Base-by-base conservation (phyloP, 2,888 invertebrate species). In the Dusona sp. region DNA sequence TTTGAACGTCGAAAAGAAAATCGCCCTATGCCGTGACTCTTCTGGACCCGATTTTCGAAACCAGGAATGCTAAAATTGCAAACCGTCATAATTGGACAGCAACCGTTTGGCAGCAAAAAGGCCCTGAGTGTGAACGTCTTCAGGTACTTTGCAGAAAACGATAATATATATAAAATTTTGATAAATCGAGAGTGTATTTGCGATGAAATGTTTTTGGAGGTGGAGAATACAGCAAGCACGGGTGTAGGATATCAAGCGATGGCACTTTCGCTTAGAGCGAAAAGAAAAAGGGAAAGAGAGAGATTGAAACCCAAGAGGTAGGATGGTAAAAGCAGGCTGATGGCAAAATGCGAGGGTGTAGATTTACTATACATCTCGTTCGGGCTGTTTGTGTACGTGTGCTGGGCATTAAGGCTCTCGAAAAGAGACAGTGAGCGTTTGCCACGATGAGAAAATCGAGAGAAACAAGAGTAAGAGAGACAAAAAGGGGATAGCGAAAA, bases 261-360 rank as follows among this genome's bases (percentile, higher is more conserved):
- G 72, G 72, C 72, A 81, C 84, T 81, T 77, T 77, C 72, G 72
- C 72, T 81, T 74, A 36, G 22, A 72, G 83, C 33, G 48, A 6
- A 36, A 72, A 45, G 51, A 22, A 54, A 61, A 54, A 22, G 22
- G 22, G 54, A n/a, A 22, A 54, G 54, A 13, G 25, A 13, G 57
- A 65, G 72, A 77, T 81, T 81, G 84, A 85, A 81, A 85, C 84
- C 84, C 84, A 85, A 85, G 84, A 77, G 77, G 80, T 77, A 38
- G 68, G 72, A 67, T 72, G 81, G 75, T 87, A 87, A 84, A 88
- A 87, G 87, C 85, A 88, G 84, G 73, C 84, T 75, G 84, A 70
- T 79, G 80, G 57, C 72, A 77, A 80, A 67, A 81, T 78, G 82
- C 84, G 81, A 68, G 82, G 87, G 87, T 86, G 86, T 86, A 86